Evolutionary conservation across 2,888 invertebrate genomes (phyloP).

Genomic region (Mongoloraphidia duomilia): DNA sequence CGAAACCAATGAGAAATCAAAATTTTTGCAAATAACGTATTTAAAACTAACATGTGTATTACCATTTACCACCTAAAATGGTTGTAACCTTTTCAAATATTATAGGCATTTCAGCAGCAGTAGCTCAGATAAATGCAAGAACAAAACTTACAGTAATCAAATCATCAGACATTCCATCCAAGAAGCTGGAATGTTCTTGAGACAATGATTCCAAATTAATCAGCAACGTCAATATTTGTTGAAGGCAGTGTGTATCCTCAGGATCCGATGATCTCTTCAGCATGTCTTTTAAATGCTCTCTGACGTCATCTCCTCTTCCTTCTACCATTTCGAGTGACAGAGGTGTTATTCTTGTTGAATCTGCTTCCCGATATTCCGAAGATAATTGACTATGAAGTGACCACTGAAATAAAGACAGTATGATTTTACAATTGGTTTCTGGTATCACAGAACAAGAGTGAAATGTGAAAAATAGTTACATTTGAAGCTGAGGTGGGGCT

Average conservation of each 20-base stretch:
- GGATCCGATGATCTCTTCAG: conserved; percentile 24
- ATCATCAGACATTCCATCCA: conserved; percentile 1
- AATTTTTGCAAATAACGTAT: no score
- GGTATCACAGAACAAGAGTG: no score
- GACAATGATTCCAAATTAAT: conserved; percentile 39
- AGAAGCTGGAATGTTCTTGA: conserved; percentile 3
- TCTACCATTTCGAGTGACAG: conserved; percentile 15
- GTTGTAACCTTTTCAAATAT: no score
- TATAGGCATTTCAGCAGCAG: no score
- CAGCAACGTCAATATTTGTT: conserved; percentile 44
- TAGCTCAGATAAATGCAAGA: no score
- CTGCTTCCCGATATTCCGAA: conserved; percentile 20
- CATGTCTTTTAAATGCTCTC: conserved; percentile 21
- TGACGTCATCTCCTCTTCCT: conserved; percentile 22
- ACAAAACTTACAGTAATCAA: conserved; percentile 16
- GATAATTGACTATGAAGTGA: conserved; percentile 23
- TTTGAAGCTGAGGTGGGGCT: no score
- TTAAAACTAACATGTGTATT: no score
- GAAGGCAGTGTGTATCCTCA: conserved; percentile 45
- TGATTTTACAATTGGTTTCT: background rate
- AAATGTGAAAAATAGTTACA: background rate
- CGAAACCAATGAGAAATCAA: no score
- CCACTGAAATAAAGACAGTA: conserved; percentile 20
- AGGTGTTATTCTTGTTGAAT: conserved; percentile 1
- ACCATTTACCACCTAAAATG: no score